Conservation (phyloP, 2,888 invertebrate species). For the Polylopha cassiicola region DNA sequence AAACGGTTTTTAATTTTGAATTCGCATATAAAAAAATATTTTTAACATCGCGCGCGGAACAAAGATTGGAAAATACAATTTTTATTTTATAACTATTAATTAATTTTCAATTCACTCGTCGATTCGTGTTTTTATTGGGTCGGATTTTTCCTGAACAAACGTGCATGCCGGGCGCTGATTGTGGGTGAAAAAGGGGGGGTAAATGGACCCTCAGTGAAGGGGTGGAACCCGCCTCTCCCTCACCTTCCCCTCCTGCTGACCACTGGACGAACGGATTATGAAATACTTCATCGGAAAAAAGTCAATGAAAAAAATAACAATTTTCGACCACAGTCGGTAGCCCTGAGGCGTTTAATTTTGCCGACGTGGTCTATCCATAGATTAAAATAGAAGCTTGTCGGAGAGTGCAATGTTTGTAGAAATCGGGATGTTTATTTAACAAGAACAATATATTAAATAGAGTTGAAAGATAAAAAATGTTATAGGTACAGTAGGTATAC, state of each 20-base stretch:
- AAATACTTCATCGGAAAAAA: constrained; percentile 62
- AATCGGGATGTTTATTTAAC: neutral
- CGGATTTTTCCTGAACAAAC: constrained; percentile 60
- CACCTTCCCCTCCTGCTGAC: constrained; percentile 43
- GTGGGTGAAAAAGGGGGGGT: constrained; percentile 29
- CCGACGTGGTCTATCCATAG: constrained; percentile 8
- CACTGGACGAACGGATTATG: constrained; percentile 65
- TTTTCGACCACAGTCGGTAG: constrained; percentile 17
- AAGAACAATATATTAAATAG: too few species aligned
- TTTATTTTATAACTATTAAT: constrained; percentile 53
- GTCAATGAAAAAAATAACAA: constrained; percentile 36
- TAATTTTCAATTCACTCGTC: constrained; percentile 65
- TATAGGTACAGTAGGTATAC: too few species aligned
- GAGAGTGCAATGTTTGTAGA: too few species aligned
- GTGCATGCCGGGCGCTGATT: constrained; percentile 38
- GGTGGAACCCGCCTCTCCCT: constrained; percentile 36
- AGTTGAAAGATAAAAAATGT: too few species aligned
- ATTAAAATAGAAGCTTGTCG: constrained; percentile 4
- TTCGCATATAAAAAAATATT: neutral
- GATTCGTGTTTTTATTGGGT: constrained; percentile 56
- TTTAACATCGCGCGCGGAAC: constrained; percentile 10
- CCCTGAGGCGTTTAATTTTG: constrained; percentile 12
- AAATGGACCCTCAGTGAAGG: constrained; percentile 52
- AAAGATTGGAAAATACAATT: constrained; percentile 39
- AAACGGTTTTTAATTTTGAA: too few species aligned